Evolutionary conservation across 2,113 vertebrate species (phyloP).

Genomic region (Petroica traversi): DNA sequence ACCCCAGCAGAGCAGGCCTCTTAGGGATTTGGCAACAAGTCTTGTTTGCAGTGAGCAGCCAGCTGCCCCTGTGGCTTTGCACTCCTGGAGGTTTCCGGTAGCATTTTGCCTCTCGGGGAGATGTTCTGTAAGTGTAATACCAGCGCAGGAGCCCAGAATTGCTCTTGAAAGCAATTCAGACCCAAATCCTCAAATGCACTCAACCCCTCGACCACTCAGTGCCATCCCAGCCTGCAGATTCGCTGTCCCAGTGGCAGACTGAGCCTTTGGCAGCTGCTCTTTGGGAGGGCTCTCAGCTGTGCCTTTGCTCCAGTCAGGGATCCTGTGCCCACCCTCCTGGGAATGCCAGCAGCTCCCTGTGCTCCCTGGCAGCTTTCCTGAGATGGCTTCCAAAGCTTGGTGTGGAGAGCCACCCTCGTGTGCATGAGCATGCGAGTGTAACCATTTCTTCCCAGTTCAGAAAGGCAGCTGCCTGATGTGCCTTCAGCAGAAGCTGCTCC

Average conservation of each 20-base stretch:
- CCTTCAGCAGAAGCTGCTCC: not conserved
- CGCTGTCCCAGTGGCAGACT: not conserved
- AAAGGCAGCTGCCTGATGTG: not conserved
- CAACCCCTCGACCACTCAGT: not conserved
- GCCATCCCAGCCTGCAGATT: not conserved
- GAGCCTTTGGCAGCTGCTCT: not conserved
- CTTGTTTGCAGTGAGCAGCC: not conserved
- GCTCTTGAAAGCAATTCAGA: not conserved
- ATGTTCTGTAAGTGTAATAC: not conserved
- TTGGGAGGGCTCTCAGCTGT: not conserved
- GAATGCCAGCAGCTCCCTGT: not conserved
- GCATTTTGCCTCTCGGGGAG: not conserved
- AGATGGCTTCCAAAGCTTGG: not conserved
- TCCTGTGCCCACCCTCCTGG: not conserved
- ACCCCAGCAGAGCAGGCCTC: not conserved
- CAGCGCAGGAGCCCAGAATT: rapidly evolving
- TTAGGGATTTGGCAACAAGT: not conserved
- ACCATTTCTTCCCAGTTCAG: not conserved
- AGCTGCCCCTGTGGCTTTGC: no score
- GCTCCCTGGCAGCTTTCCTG: not conserved
- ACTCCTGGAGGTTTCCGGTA: not conserved
- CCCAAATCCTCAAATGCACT: not conserved
- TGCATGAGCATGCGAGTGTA: not conserved
- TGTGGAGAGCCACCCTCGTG: not conserved
- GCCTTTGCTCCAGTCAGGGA: not conserved